Base-by-base conservation (phyloP, 1,140 invertebrate species). In the Leptoteleia sp. region DNA sequence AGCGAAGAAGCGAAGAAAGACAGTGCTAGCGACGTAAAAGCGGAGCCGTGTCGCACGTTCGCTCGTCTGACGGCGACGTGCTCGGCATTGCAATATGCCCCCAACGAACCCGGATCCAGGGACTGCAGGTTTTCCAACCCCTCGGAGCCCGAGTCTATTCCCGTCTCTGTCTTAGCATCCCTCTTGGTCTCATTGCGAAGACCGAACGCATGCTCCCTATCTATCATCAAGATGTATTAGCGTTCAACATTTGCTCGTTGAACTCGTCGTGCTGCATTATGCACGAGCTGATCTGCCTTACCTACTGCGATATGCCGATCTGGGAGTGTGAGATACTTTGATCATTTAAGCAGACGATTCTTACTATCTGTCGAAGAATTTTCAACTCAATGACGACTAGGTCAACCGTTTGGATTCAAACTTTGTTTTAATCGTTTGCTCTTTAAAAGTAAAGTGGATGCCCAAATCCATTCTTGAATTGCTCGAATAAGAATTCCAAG, bases 211-310 rank as follows among this genome's bases (percentile, higher is more conserved):
- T 85, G 86, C 85, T 84, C 82, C 82, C 86, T 88, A 88, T 88
- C 87, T 87, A 89, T 88, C 87, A 89, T 88, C 85, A 86, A 88
- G 88, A 89, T 89, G 84, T 88, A 89, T 89, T 89, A 89, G 85
- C 86, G 84, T 84, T 83, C 84, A 85, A 85, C 87, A 87, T 88
- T 89, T 84, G 84, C 84, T 81, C 79, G 84, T 81, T 84, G 85
- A 87, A 84, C 85, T 88, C 82, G 84, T 87, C 80, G 77, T 79
- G 86, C 85, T 88, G 86, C 86, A 89, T 89, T 87, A 89, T 89
- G 84, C 87, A 89, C 81, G 82, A 89, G 79, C 70, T 55, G 62
- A 68, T 75, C 65, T 38, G 52, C 62, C 19, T 52, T 65, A 71
- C 68, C 29, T 19, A 54, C 42, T 33, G 45, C 62, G 64, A 82